Evolutionary conservation across 2,888 invertebrate genomes (phyloP), one percentile per base, ranked within the genome.

Genomic region (Leptinotarsa peninsularis): DNA sequence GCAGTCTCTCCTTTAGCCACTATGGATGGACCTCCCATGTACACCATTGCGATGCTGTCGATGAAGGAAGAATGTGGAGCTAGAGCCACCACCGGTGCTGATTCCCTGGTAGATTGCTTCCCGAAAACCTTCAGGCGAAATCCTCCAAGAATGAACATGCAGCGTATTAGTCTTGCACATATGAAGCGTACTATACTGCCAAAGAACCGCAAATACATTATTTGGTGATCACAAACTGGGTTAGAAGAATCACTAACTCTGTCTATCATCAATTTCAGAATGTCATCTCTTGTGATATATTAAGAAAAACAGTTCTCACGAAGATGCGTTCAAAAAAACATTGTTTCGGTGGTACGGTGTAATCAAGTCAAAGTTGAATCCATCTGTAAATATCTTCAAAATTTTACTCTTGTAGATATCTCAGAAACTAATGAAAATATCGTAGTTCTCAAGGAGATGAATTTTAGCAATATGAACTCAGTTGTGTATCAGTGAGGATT

Each of bases 21-120:
- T 86, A 97, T 94, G 83, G 95, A 94, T 43, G 96, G 95, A 69
- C 95, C 95, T n/a, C 94, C 94, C 81, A 95, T 91, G 85, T 92
- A 92, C 76, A 96, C 93, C 84, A 96, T 94, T 82, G 95, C 92
- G 79, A 97, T 91, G 76, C 95, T 94, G 89, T 98, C 98, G 89
- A 96, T 94, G 92, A 94, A 97, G 75, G 95, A 93, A 56, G 97
- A 97, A 88, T 98, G 98, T 4, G 98, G 98, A 4, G 96, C 97
- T 78, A 96, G 91, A 74, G 94, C 94, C 79, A 97, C 89, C 80
- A 98, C 93, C 2, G 97, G 96, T 4, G 97, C 97, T 80, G 95
- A 94, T 27, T 80, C 18, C 85, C 88, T 88, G 86, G 86, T 86
- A 90, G 87, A 88, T 90, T 91, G 71, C 81, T 90, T 90, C 71